These are phyloP conservation scores for Metopolophium dirhodum DNA, from an alignment of 1,140 invertebrate species.

Conservation along the genomic window DNA sequence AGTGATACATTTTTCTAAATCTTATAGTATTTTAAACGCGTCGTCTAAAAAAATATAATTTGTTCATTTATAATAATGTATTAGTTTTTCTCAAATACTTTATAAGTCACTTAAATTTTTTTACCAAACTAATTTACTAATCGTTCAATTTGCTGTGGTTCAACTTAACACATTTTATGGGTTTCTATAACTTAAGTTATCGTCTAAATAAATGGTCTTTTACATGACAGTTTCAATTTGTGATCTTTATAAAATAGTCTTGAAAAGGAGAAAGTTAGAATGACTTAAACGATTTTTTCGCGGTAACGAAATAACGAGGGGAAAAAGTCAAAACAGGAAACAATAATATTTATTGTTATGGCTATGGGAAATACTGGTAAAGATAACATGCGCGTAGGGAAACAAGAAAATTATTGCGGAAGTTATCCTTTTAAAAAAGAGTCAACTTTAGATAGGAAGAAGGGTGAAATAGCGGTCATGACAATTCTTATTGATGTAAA, in stretches of 20 bases:
- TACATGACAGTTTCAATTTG: neutral
- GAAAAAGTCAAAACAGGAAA: conserved; percentile 32
- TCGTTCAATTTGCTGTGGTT: neutral
- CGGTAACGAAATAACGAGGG: neutral
- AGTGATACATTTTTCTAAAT: too few relatives aligned
- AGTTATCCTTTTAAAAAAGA: conserved; percentile 49
- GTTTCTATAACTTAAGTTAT: neutral
- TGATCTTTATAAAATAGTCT: neutral
- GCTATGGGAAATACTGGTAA: conserved; percentile 28
- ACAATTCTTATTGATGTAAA: conserved; percentile 13
- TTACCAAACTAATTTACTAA: neutral
- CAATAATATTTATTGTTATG: conserved; percentile 56
- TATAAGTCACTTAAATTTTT: neutral
- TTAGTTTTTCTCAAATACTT: neutral
- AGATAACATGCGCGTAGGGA: neutral
- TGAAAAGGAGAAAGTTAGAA: neutral
- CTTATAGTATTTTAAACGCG: too few relatives aligned
- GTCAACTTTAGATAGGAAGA: neutral
- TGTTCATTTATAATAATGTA: neutral
- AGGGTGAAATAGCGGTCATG: neutral
- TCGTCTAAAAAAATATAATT: neutral
- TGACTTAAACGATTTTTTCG: conserved; percentile 30
- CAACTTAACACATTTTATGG: neutral
- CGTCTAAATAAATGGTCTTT: neutral
- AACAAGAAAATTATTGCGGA: conserved; percentile 49